Evolutionary conservation across 2,113 vertebrate genomes (phyloP), one percentile per base, ranked within the genome.

Genomic region (Abramis brama): DNA sequence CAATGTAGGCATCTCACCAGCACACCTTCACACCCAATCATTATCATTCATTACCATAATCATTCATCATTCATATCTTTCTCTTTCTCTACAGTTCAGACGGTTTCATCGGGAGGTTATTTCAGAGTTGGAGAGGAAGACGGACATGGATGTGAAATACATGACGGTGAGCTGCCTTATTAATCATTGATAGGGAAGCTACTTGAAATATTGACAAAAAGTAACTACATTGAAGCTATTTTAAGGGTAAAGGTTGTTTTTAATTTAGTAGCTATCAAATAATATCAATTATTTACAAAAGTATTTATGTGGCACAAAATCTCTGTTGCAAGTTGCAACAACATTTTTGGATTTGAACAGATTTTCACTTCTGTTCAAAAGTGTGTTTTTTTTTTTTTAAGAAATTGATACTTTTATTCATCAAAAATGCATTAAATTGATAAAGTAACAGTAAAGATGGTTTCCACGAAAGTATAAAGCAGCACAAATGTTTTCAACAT

Each of bases 101-200:
- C 95, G 94, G 90, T 99, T 99, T 92, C 98, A 99, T 91, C 96
- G 95, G 90, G 98, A 99, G 82, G 96, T 99, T 85, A 96, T 99
- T 91, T 85, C 91, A 19, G 98, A 99, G 91, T 94, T 99, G 94
- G 98, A 99, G 93, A 96, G 91, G 91, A 99, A 99, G 93, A 99
- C 96, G 0, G 98, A 99, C 57, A 95, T 98, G 91, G 98, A 99
- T 85, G 96, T 99, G 23, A 99, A 99, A 92, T 99, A 99, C 39
- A 99, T 99, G 97, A 98, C 95, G 23, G 98, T 99, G 91, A 97
- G 98, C 96, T 77, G 25, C 33, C 4, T 21, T 39, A 39, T 75
- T n/a, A 47, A 47, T 45, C 36, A 21, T 85, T 9, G 81, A 23
- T 60, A 3, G 0, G 57, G 27, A 83, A 52, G 19, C 23, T 27